These are phyloP conservation scores for Catocala fraxini DNA, from an alignment of 2,888 invertebrate species.

Conservation along the genomic window DNA sequence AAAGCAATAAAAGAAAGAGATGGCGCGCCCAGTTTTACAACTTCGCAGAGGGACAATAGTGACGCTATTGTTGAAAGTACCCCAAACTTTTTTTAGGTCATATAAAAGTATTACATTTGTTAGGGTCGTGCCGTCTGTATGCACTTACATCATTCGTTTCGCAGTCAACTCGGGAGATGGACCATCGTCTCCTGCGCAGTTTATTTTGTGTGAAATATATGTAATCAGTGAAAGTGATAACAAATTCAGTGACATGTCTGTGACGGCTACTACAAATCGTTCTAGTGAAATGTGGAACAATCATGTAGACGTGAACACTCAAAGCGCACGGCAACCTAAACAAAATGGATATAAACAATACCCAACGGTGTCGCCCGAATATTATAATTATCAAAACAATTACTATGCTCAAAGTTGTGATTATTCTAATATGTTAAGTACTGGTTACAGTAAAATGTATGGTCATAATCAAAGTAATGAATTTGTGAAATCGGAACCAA, in stretches of 20 bases:
- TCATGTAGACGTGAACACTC: slow-evolving; percentile 67
- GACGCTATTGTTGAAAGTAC: slow-evolving; percentile 85
- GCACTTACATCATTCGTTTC: slow-evolving; percentile 84
- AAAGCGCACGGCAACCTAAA: slow-evolving; percentile 68
- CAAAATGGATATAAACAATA: slow-evolving; percentile 68
- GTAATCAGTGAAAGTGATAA: slow-evolving; percentile 60
- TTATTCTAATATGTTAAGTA: slow-evolving; percentile 60
- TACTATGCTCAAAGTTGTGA: slow-evolving; percentile 67
- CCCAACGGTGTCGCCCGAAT: slow-evolving; percentile 58
- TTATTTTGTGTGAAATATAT: slow-evolving; percentile 59
- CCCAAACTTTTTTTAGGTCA: slow-evolving; percentile 87
- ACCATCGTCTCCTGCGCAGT: slow-evolving; percentile 77
- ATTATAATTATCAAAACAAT: slow-evolving; percentile 70
- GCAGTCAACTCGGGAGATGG: slow-evolving; percentile 77
- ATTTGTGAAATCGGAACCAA: slow-evolving; percentile 73
- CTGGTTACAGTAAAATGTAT: slow-evolving; percentile 61
- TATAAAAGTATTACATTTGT: slow-evolving; percentile 86
- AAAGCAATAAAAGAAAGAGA: slow-evolving; percentile 64
- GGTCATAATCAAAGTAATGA: slow-evolving; percentile 55
- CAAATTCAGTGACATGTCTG: slow-evolving; percentile 65
- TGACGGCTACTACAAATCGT: slow-evolving; percentile 73
- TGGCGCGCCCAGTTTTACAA: slow-evolving; percentile 73
- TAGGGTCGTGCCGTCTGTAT: slow-evolving; percentile 81
- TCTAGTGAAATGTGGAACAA: slow-evolving; percentile 81
- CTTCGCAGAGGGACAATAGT: slow-evolving; percentile 83